phyloP scores from a whole-genome alignment of 2,113 vertebrate genomes.

The Abramis brama region DNA sequence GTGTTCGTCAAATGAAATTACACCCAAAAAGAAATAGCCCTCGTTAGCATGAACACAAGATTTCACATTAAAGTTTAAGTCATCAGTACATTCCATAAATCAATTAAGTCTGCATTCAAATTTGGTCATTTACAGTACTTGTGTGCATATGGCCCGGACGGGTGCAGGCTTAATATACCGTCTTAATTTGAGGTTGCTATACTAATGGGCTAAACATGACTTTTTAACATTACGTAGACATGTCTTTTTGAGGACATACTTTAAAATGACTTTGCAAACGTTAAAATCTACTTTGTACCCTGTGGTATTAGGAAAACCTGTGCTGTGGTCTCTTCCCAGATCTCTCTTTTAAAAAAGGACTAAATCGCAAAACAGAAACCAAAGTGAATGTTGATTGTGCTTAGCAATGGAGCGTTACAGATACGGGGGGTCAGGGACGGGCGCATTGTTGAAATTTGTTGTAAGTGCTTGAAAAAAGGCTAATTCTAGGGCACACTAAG shows the following conservation, averaged over 20 bases:
- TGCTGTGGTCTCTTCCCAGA: constrained; percentile 8
- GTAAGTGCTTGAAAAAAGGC: constrained; percentile 76
- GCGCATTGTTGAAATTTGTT: constrained; percentile 49
- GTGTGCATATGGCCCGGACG: no score
- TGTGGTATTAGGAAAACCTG: constrained; percentile 16
- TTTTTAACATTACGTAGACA: background rate
- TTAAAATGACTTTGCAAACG: background rate
- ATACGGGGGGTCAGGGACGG: constrained; percentile 50
- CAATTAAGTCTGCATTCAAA: background rate
- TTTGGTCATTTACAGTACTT: background rate
- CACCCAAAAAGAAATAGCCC: background rate
- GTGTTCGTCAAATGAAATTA: constrained; percentile 18
- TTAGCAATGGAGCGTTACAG: constrained; percentile 67
- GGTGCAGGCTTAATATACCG: background rate
- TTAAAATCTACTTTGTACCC: background rate
- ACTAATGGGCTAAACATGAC: background rate
- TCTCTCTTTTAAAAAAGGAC: constrained; percentile 3
- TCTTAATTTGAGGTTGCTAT: background rate
- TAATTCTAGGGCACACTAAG: constrained; percentile 71
- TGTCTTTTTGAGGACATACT: background rate
- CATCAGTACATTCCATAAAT: background rate
- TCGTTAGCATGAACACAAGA: background rate
- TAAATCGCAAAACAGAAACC: background rate
- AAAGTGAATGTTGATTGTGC: constrained; percentile 72
- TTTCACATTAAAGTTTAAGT: constrained; percentile 10